Evolutionary conservation across 2,888 invertebrate genomes (phyloP).

Genomic region (Nycteola revayana): DNA sequence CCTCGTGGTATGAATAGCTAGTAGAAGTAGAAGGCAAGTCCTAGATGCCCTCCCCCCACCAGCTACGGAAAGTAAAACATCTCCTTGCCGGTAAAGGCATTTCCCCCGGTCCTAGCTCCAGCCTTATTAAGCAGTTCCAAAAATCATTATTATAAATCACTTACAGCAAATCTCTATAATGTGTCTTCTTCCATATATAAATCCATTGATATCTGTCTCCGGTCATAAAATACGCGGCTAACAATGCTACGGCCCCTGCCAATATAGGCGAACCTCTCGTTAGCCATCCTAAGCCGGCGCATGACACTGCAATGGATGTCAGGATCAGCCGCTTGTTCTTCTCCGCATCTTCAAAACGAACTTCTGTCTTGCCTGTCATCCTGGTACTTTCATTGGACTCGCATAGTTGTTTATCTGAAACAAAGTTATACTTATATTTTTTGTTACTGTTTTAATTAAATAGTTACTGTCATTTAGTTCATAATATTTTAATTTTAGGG

Average conservation of each 20-base stretch:
- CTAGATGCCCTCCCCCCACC: too few relatives aligned
- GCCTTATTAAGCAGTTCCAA: too few relatives aligned
- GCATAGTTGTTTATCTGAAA: conserved; percentile 38
- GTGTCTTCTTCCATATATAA: conserved; percentile 71
- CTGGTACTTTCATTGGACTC: conserved; percentile 46
- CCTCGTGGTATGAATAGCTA: too few relatives aligned
- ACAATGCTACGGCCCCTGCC: conserved; percentile 44
- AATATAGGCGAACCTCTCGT: conserved; percentile 41
- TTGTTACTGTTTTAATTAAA: conserved; percentile 3
- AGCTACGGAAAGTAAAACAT: too few relatives aligned
- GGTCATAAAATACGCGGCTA: conserved; percentile 59
- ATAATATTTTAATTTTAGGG: too few relatives aligned
- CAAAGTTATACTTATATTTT: conserved; percentile 1
- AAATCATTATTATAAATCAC: too few relatives aligned
- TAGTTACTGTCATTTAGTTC: too few relatives aligned
- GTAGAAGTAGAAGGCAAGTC: too few relatives aligned
- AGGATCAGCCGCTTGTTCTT: conserved; percentile 49
- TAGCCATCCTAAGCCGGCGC: conserved; percentile 49
- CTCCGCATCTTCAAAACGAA: conserved; percentile 72
- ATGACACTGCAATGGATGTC: conserved; percentile 41
- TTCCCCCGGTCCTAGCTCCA: too few relatives aligned
- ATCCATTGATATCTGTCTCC: conserved; percentile 75
- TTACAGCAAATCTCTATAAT: conserved; percentile 64
- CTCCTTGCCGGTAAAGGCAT: too few relatives aligned
- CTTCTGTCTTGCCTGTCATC: conserved; percentile 68